Evolutionary conservation across 2,113 vertebrate genomes (phyloP).

Genomic region (Platysternon megacephalum): DNA sequence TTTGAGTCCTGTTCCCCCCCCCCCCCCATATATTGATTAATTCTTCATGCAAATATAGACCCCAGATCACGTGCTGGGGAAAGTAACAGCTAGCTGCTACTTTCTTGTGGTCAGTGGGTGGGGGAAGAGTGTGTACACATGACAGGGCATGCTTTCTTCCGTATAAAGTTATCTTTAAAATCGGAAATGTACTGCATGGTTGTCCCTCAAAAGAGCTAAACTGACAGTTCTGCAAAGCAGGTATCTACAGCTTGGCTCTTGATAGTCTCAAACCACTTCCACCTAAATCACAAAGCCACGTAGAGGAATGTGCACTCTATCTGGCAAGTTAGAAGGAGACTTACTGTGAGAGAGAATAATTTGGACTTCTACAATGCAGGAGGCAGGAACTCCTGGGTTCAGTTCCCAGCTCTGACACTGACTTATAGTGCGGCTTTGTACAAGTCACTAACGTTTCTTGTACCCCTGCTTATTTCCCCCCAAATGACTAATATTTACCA

Average conservation of each 20-base stretch:
- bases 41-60: not conserved
- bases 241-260: not conserved
- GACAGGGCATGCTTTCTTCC: not conserved
- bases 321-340: not conserved
- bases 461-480: not conserved
- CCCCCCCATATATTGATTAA: not conserved
- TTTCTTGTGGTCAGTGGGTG: not conserved
- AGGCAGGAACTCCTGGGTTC: not conserved
- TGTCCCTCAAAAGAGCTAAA: not conserved
- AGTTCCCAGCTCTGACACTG: not conserved
- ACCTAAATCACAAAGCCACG: fast-evolving
- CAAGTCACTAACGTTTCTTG: not conserved
- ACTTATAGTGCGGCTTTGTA: not conserved
- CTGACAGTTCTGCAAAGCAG: fast-evolving
- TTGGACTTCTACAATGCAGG: not conserved
- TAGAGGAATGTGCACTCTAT: fast-evolving
- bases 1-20: not conserved
- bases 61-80: fast-evolving
- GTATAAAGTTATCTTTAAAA: not conserved
- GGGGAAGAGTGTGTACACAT: fast-evolving
- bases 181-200: not conserved
- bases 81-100: not conserved
- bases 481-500: not conserved
- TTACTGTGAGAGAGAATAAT: not conserved
- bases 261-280: not conserved